A percentile compares a stretch with the other conserved stretches of the same genome.
Conservation (phyloP, 2,113 vertebrate species). For the Oreotragus oreotragus region DNA sequence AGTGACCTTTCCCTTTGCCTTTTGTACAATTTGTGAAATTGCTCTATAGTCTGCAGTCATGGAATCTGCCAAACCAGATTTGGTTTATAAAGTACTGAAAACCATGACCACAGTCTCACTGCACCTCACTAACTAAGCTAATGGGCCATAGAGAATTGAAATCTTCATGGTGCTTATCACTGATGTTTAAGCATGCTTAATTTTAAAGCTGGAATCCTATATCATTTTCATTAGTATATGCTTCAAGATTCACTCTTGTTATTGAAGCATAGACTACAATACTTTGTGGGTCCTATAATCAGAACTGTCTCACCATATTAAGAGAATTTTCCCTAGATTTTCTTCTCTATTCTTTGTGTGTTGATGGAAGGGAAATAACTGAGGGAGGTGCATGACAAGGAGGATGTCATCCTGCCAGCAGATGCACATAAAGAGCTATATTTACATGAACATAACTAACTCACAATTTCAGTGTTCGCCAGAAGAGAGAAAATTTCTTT, state of each 20-base stretch:
- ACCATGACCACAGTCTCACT: background rate
- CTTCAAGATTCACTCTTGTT: background rate
- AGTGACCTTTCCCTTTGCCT: background rate
- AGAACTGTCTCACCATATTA: background rate
- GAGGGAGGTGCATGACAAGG: background rate
- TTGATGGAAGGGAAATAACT: background rate
- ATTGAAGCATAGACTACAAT: background rate
- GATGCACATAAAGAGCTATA: background rate
- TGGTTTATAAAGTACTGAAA: background rate
- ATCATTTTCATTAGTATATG: background rate
- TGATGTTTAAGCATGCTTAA: background rate
- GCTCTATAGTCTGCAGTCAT: background rate
- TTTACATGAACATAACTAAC: background rate
- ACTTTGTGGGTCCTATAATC: background rate
- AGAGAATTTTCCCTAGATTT: background rate
- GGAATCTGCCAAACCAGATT: constrained; percentile 27
- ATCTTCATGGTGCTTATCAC: background rate
- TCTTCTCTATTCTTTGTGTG: background rate
- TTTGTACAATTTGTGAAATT: background rate
- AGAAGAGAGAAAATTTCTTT: background rate
- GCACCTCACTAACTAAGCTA: background rate
- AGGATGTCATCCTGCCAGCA: background rate
- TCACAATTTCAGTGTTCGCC: background rate
- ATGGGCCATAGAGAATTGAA: background rate
- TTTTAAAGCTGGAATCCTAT: background rate